Conservation (phyloP, 2,797 vertebrate genomes). For the Cossypha heuglini region DNA sequence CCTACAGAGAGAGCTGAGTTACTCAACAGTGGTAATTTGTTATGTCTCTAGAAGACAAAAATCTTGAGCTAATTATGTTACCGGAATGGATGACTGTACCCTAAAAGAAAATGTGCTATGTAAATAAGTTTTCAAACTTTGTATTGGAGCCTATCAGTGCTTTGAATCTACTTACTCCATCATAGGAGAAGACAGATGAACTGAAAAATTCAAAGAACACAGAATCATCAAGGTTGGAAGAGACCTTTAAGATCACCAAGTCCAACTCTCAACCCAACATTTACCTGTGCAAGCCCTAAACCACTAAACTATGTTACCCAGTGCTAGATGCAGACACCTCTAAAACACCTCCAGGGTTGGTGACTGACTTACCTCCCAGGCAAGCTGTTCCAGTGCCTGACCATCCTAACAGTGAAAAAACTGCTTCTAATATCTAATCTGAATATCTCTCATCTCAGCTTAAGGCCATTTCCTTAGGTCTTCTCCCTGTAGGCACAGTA, state of each 20-base stretch:
- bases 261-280: background rate
- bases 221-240: background rate
- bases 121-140: background rate
- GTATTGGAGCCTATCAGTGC: background rate
- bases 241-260: background rate
- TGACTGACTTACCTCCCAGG: background rate
- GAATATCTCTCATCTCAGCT: background rate
- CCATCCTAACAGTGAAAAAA: background rate
- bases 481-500: background rate
- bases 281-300: background rate
- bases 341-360: background rate
- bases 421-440: background rate
- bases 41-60: background rate
- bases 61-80: background rate
- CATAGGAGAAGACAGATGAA: background rate
- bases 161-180: background rate
- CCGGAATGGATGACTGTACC: background rate
- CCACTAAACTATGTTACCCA: background rate
- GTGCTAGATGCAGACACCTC: background rate
- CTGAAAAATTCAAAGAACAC: background rate
- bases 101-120: background rate
- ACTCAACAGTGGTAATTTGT: background rate
- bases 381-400: background rate
- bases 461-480: background rate
- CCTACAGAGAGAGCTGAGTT: background rate